Evolutionary conservation across 53 echinoderm and acorn worm genomes (phyloP).

Genomic region (Luidia sarsii): DNA sequence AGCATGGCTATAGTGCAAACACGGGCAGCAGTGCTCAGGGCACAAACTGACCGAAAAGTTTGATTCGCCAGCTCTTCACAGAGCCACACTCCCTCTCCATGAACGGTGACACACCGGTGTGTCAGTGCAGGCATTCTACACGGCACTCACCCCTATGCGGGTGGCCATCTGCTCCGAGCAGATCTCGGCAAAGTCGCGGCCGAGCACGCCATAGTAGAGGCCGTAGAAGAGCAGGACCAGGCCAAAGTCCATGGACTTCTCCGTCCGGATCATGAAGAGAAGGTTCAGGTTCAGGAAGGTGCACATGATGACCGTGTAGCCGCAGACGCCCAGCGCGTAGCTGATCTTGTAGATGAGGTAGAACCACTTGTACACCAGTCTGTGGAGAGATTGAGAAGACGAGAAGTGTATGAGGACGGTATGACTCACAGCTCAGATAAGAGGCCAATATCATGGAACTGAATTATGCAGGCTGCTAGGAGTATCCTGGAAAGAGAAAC

Average conservation of each 20-base stretch:
- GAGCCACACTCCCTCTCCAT: too few relatives aligned
- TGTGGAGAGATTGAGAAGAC: constrained; percentile 19
- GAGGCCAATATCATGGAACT: too few relatives aligned
- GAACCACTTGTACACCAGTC: constrained; percentile 95
- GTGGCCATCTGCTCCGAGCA: constrained; percentile 96
- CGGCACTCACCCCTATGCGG: constrained; percentile 62
- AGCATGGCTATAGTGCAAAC: too few relatives aligned
- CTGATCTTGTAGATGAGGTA: constrained; percentile 92
- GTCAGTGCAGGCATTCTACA: too few relatives aligned
- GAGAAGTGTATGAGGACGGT: too few relatives aligned
- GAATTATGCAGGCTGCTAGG: too few relatives aligned
- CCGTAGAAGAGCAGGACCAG: constrained; percentile 88
- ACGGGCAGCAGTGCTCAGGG: too few relatives aligned
- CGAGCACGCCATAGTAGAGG: constrained; percentile 92
- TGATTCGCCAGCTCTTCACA: too few relatives aligned
- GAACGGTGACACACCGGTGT: neutral
- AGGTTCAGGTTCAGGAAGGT: constrained; percentile 90
- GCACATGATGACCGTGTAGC: constrained; percentile 88
- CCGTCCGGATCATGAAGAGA: constrained; percentile 76
- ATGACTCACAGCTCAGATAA: too few relatives aligned
- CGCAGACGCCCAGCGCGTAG: constrained; percentile 84
- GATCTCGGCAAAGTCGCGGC: constrained; percentile 98
- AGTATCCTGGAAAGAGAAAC: too few relatives aligned
- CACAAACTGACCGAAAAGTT: too few relatives aligned
- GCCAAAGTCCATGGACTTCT: constrained; percentile 83